Conservation (phyloP, 2,113 vertebrate genomes). For the Microcebus jonahi region DNA sequence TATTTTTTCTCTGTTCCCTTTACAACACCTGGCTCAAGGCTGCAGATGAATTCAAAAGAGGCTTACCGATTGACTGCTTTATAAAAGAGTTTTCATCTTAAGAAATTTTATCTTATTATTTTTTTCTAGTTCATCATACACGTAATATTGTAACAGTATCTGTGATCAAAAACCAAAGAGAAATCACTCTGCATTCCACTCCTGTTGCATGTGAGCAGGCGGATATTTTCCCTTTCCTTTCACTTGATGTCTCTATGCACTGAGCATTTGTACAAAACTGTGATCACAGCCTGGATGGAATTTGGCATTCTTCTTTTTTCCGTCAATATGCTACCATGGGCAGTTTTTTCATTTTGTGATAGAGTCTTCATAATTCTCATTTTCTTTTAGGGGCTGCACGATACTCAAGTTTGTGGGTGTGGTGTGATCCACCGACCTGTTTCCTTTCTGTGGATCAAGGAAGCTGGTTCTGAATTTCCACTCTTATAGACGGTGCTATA, state of each 20-base stretch:
- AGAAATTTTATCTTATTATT: background rate
- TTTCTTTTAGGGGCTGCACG: conserved; percentile 32
- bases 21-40: background rate
- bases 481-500: background rate
- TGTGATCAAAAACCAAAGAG: background rate
- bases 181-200: background rate
- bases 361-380: background rate
- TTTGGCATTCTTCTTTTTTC: background rate
- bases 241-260: background rate
- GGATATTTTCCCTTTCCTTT: background rate
- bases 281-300: background rate
- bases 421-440: background rate
- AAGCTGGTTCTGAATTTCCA: background rate
- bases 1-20: background rate
- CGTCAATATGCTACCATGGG: background rate
- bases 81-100: background rate
- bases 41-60: background rate
- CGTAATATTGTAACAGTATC: background rate
- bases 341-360: background rate
- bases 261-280: conserved; percentile 41
- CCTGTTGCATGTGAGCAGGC: background rate
- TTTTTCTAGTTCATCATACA: background rate
- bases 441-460: background rate
- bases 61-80: background rate
- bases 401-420: background rate